Evolutionary conservation across 2,888 invertebrate species (phyloP), one percentile per base, ranked within the genome.

Genomic region (Acrocera orbiculus): DNA sequence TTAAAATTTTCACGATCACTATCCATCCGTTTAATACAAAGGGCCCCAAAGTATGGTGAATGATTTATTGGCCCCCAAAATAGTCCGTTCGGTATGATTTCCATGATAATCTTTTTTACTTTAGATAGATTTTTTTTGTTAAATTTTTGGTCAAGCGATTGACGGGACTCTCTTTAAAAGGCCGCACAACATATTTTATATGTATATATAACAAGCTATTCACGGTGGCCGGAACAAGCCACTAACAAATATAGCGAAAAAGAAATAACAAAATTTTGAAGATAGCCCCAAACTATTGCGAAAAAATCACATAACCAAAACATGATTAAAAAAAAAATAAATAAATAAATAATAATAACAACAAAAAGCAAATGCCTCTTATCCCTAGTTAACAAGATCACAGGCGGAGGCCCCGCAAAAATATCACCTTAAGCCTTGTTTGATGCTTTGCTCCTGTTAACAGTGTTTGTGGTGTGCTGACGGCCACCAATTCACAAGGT

Each of bases 381-480:
- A 28, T 34, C 34, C 28, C 22, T 25, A 30, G 34, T 32, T 27
- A 34, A 35, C 33, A 33, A 30, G 33, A 36, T 30, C 26, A 34
- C 33, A 30, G 19, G 30, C 30, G 29, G 35, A 27, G 30, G 27
- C 25, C 34, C 25, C 31, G 24, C 30, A 36, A 34, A 30, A 11
- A 34, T 23, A 34, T 29, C 36, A 36, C 39, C 36, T 31, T 23
- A 23, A 30, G 28, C 31, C 24, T 22, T 30, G 33, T 32, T 35
- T 31, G 22, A 27, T 36, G 22, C 33, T 28, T 38, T 39, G 24
- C 30, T 26, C 15, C 32, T 34, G 39, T 33, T 31, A 28, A 29
- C 35, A 30, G 30, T 35, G 29, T 27, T 35, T 30, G 30, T 30
- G 23, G 16, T 27, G 34, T 30, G 34, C 15, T 30, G 30, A 35